These are phyloP conservation scores for Hypotaenidia philippensis DNA, from an alignment of 2,797 vertebrate genomes.

Conservation along the genomic window DNA sequence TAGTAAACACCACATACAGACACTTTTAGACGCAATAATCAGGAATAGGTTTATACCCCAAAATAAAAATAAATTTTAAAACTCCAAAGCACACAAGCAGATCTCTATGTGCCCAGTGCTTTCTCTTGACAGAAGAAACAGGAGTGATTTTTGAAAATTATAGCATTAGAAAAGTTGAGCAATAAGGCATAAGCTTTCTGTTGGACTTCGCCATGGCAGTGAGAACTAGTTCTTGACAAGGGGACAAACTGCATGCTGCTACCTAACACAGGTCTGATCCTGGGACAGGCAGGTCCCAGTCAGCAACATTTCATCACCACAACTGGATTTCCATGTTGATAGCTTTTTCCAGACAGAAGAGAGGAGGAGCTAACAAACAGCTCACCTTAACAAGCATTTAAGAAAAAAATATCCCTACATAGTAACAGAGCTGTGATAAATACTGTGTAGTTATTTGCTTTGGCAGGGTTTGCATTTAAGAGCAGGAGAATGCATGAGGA, in stretches of 20 bases:
- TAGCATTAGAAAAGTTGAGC: background rate
- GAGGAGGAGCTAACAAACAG: conserved; percentile 29
- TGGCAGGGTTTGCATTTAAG: conserved; percentile 55
- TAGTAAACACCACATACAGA: background rate
- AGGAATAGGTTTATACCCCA: background rate
- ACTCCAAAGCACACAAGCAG: background rate
- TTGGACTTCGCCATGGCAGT: background rate
- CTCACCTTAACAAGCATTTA: conserved; percentile 45
- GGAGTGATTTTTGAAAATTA: background rate
- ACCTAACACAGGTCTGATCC: background rate
- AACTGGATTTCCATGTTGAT: background rate
- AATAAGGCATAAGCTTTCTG: background rate
- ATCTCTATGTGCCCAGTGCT: background rate
- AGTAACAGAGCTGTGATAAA: conserved; percentile 69
- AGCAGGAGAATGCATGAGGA: conserved; percentile 63
- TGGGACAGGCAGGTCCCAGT: background rate
- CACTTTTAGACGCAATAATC: background rate
- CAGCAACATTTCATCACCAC: background rate
- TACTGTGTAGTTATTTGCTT: conserved; percentile 69
- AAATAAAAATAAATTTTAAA: background rate
- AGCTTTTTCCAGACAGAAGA: conserved; percentile 31
- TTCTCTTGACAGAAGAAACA: background rate
- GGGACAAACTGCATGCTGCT: background rate
- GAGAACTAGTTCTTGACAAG: background rate
- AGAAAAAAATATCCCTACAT: conserved; percentile 55